Evolutionary conservation across 2,113 vertebrate species (phyloP), one percentile per base, ranked within the genome.

Genomic region (Cisticola juncidis): DNA sequence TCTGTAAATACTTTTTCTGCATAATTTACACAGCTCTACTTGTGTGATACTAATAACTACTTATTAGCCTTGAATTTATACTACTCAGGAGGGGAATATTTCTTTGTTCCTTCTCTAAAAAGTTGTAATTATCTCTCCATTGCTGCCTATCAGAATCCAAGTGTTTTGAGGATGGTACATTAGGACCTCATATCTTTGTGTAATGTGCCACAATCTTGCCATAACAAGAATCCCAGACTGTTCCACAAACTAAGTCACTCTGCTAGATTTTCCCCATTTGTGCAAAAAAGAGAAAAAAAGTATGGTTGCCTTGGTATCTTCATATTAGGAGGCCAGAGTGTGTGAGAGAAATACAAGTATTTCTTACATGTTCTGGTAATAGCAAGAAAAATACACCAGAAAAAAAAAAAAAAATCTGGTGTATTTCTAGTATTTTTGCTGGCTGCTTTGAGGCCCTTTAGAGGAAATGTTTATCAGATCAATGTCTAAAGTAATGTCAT

Each of bases 1-100:
- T 88, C 90, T 74, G 76, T 92, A 94, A 90, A 88, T 90, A 94
- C 76, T 78, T 88, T 88, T 81, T 40, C 60, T 93, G 58, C 79
- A 78, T 95, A 73, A 94, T 95, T 95, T 93, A 84, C 57, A 69
- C 72, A 74, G 36, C 25, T 88, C 51, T 51, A 36, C 44, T 92
- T 74, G 23, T 71, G 68, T 86, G 93, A 64, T 90, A 53, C 38
- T 83, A 66, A 78, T 88, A 71, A 33, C 38, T 90, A 44, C 64
- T 93, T 90, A 81, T 70, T 94, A 94, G 76, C 42, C 44, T 62
- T 86, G 56, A 81, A 89, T 93, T 94, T 88, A 40, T 92, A 56
- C 65, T 83, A 16, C 61, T 64, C 64, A 92, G 14, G 36, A 35
- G 81, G n/a, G 54, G 29, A 71, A 40, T 70, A 88, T 83, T 88